phyloP scores from a whole-genome alignment of 2,113 vertebrate genomes.

The Symphodus melops region DNA sequence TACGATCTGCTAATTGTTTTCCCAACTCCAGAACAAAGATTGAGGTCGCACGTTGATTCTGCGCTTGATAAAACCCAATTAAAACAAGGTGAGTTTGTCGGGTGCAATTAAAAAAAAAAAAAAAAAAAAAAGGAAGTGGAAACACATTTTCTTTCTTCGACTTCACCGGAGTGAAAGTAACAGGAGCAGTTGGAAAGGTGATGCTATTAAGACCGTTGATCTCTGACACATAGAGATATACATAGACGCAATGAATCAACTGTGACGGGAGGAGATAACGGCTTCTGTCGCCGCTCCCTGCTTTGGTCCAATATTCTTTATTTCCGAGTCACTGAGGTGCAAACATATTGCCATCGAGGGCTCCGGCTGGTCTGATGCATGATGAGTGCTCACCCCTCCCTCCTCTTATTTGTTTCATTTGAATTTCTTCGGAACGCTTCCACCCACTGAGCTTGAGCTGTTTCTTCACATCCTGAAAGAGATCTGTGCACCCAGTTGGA shows the following conservation, averaged over 20 bases:
- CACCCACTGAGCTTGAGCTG: conserved; percentile 49
- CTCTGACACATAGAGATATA: conserved; percentile 36
- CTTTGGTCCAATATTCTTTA: conserved; percentile 51
- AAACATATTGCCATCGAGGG: conserved; percentile 38
- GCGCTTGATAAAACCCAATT: conserved; percentile 40
- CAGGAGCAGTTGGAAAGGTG: conserved; percentile 42
- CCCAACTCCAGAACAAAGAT: conserved; percentile 17
- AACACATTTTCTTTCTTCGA: conserved; percentile 25
- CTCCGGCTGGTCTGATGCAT: conserved; percentile 61
- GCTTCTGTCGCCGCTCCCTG: conserved; percentile 15
- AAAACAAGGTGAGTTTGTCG: conserved; percentile 40
- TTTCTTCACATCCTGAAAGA: conserved; percentile 61
- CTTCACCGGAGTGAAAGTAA: conserved; percentile 16
- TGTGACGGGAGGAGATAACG: conserved; percentile 54
- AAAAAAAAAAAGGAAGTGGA: not conserved
- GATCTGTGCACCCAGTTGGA: conserved; percentile 67
- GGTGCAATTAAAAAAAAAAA: not conserved
- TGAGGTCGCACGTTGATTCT: not conserved
- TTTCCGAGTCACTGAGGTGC: conserved; percentile 71
- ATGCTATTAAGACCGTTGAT: conserved; percentile 43
- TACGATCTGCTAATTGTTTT: conserved; percentile 50
- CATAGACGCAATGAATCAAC: conserved; percentile 35
- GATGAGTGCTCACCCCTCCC: conserved; percentile 57
- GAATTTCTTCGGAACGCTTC: conserved; percentile 66
- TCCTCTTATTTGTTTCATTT: conserved; percentile 61